These are phyloP conservation scores for Panulirus ornatus DNA, from an alignment of 1,140 invertebrate species.

Conservation along the genomic window DNA sequence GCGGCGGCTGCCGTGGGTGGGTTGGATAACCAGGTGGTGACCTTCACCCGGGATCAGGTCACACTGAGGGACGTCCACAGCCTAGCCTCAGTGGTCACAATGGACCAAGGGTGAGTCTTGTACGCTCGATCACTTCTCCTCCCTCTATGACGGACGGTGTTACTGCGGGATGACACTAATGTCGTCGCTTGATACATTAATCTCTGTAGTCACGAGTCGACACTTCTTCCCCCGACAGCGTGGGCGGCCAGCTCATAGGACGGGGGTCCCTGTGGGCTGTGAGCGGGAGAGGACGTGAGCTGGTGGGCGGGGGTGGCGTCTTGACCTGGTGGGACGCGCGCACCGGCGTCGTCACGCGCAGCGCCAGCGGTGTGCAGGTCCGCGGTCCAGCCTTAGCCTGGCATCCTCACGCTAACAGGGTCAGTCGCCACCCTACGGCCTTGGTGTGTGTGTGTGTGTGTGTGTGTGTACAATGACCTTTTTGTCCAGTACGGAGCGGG, in stretches of 20 bases:
- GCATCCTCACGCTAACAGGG: constrained; percentile 42
- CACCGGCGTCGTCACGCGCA: constrained; percentile 9
- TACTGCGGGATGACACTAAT: no score
- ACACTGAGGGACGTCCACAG: constrained; percentile 31
- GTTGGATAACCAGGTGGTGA: constrained; percentile 45
- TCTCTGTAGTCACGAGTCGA: no score
- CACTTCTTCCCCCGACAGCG: constrained; percentile 9
- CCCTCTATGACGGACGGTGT: neutral
- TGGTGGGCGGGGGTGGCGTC: constrained; percentile 53
- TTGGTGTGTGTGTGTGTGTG: constrained; percentile 32
- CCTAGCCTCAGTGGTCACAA: neutral
- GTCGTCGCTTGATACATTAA: no score
- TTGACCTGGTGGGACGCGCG: constrained; percentile 64
- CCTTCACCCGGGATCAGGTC: constrained; percentile 47
- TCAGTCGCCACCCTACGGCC: no score
- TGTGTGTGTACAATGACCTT: no score
- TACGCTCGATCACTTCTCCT: neutral
- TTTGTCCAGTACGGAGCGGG: no score
- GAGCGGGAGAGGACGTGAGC: constrained; percentile 50
- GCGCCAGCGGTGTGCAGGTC: constrained; percentile 52
- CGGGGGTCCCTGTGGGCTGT: constrained; percentile 55
- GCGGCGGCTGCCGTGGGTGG: constrained; percentile 37
- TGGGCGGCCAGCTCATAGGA: constrained; percentile 43
- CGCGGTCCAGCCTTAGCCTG: constrained; percentile 53
- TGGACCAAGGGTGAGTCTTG: constrained; percentile 35